phyloP scores from a whole-genome alignment of 2,888 invertebrate genomes.

The Thyatira batis region DNA sequence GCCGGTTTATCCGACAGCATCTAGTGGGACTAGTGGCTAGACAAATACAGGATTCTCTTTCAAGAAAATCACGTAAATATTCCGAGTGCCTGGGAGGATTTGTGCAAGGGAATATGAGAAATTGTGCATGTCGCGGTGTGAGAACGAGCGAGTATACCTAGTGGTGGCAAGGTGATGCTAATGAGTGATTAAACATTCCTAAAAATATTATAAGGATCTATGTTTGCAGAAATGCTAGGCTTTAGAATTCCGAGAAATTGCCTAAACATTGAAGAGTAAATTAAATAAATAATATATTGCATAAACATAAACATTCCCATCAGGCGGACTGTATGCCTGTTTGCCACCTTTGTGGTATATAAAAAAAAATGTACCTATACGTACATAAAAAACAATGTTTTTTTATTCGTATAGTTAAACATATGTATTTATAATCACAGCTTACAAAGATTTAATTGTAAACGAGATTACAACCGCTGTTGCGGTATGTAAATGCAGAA shows the following conservation, averaged over 20 bases:
- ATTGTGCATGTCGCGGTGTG: no score
- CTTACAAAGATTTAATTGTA: not conserved
- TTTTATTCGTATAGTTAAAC: no score
- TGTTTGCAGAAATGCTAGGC: no score
- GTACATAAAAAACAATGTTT: no score
- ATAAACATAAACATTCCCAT: no score
- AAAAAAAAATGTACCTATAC: no score
- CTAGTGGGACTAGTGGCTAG: not conserved
- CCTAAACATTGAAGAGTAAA: not conserved
- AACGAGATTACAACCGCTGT: not conserved
- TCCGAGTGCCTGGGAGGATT: not conserved
- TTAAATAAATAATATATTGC: not conserved
- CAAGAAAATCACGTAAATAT: not conserved
- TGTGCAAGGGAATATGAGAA: not conserved
- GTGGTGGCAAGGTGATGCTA: no score
- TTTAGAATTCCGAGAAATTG: not conserved
- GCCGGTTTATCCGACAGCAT: not conserved
- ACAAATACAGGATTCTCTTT: not conserved
- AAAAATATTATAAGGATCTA: no score
- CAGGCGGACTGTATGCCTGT: no score
- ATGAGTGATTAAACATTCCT: not conserved
- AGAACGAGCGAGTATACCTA: no score
- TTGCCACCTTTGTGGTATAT: no score
- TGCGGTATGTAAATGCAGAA: not conserved
- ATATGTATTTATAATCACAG: not conserved